A percentile compares a stretch with the other conserved stretches of the same genome.
phyloP scores from a whole-genome alignment of 2,888 invertebrate genomes.

The Meliscaeva auricollis region DNA sequence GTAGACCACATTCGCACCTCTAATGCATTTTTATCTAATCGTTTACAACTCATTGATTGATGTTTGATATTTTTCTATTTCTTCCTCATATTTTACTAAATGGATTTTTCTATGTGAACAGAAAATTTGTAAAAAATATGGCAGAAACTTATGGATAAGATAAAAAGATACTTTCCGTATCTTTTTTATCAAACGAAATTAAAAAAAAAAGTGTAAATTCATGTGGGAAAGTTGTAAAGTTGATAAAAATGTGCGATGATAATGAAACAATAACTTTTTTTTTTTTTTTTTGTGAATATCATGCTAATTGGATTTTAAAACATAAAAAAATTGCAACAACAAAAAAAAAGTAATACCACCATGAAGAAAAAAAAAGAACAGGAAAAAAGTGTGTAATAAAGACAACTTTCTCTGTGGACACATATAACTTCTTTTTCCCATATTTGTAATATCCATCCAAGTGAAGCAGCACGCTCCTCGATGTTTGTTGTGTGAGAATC shows the following conservation, averaged over 20 bases:
- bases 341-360: no score
- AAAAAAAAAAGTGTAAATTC: slow-evolving; percentile 35
- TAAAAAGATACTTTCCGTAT: no score
- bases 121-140: slow-evolving; percentile 7
- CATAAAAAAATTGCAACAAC: background rate
- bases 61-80: slow-evolving; percentile 23
- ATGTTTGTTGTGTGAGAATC: background rate
- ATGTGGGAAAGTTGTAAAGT: slow-evolving; percentile 64
- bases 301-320: slow-evolving; percentile 52
- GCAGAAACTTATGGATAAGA: background rate
- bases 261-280: slow-evolving; percentile 45
- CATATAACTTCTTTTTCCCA: background rate
- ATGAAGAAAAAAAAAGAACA: no score
- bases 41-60: slow-evolving; percentile 35
- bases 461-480: background rate
- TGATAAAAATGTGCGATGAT: slow-evolving; percentile 22
- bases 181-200: no score
- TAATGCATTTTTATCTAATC: slow-evolving; percentile 53
- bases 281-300: slow-evolving; percentile 1
- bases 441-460: background rate
- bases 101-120: background rate
- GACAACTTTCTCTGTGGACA: slow-evolving; percentile 19
- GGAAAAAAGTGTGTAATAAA: background rate
- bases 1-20: slow-evolving; percentile 7
- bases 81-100: slow-evolving; percentile 7